Conservation (phyloP, 2,797 vertebrate species). For the Streptopelia turtur region DNA sequence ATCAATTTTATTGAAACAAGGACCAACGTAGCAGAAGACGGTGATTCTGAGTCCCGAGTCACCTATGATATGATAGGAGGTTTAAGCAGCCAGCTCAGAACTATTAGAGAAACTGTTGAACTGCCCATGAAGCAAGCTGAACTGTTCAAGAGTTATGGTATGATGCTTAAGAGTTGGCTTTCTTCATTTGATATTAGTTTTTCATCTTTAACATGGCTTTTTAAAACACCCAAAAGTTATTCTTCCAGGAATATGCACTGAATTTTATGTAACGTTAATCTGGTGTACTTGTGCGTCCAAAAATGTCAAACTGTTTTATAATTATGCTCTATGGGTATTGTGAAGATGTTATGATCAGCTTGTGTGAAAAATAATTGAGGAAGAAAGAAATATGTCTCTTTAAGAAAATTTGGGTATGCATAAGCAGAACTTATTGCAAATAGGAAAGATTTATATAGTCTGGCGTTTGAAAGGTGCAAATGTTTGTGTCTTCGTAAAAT, state of each 20-base stretch:
- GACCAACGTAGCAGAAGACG: neutral
- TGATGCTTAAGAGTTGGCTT: neutral
- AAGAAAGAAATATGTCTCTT: neutral
- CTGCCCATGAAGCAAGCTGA: conserved; percentile 91
- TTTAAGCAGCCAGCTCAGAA: conserved; percentile 85
- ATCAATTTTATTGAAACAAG: conserved; percentile 74
- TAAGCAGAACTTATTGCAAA: neutral
- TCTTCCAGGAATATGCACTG: neutral
- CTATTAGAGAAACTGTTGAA: conserved; percentile 91
- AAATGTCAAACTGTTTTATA: neutral
- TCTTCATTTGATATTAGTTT: neutral
- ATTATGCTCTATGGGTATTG: neutral
- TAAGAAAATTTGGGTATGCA: neutral
- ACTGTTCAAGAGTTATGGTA: conserved; percentile 91
- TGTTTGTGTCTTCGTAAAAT: neutral
- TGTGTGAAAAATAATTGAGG: neutral
- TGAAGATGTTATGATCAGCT: neutral
- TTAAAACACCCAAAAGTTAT: neutral
- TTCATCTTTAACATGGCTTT: neutral
- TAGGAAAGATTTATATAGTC: neutral
- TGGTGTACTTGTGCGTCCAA: neutral
- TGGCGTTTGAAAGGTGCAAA: neutral
- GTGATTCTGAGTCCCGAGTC: conserved; percentile 76
- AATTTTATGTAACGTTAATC: neutral
- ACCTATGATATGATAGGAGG: conserved; percentile 95